Base-by-base conservation (phyloP, 2,888 invertebrate species). In the Dendrolimus pini region DNA sequence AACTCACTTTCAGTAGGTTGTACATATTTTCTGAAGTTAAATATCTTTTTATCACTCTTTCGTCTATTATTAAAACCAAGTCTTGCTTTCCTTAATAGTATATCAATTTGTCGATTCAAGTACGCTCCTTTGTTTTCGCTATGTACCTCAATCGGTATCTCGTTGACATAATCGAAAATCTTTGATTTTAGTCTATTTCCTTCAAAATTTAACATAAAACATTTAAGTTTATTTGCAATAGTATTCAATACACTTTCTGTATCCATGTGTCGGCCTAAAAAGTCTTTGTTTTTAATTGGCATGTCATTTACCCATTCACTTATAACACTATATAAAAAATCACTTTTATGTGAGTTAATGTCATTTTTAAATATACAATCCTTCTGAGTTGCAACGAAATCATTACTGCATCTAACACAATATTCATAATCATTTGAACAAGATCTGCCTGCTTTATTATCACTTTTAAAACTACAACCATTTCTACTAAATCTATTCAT, bases 241-340 rank as follows among this genome's bases (percentile, higher is more conserved):
- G 61, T 61, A 12, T 67, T 61, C 10, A 71, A 42, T 18, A 77
- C 60, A 7, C 67, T 47, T 10, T 65, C 63, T 61, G 64, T 77
- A 14, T 71, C 65, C 0, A 69, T 55, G 3, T 57, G 56, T 52
- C 61, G 69, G 0, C 62, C 68, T 55, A 67, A 55, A 54, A 62
- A 61, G 56, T 77, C 65, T 13, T 52, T 59, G 2, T 55, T 58
- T 62, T 72, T 72, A 7, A 80, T 58, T 30, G 71, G 73, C 55
- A 82, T 59, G 53, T 65, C 60, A 57, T 62, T 62, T 1, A 80
- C 59, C 77, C 80, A 82, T n/a, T 74, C 70, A 59, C 67, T 72
- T 10, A 81, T 61, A 10, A 75, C 57, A 18, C 63, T 61, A 53
- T 75, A 69, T 0, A 80, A 56, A 41, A 30, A 30, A 30, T 58